Evolutionary conservation across 2,888 invertebrate genomes (phyloP).

Genomic region (Ophion obscuratus): DNA sequence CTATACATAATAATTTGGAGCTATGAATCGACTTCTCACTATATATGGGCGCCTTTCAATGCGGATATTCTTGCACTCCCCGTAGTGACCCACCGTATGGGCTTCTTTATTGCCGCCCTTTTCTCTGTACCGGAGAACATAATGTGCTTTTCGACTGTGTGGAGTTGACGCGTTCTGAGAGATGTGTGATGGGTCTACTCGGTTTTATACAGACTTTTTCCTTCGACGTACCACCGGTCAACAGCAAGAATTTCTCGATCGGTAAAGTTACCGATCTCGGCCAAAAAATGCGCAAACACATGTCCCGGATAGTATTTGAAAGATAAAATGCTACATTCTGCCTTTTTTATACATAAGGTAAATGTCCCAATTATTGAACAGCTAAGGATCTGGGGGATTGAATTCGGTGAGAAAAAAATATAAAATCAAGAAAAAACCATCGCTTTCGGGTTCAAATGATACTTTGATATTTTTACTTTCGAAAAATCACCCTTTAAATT

Average conservation of each 20-base stretch:
- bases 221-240: conserved; percentile 1
- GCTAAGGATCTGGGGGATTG: no score
- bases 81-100: neutral
- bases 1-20: conserved; percentile 63
- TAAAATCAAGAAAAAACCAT: no score
- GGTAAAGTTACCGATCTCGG: neutral
- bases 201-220: conserved; percentile 49
- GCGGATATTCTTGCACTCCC: conserved; percentile 6
- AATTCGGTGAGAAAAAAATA: no score
- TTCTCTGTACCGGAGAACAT: conserved; percentile 4
- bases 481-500: no score
- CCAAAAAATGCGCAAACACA: neutral
- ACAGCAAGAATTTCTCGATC: neutral
- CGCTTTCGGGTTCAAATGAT: no score
- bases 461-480: no score
- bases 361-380: no score
- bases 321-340: no score
- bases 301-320: no score
- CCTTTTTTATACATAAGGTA: no score
- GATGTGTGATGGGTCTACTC: conserved; percentile 64
- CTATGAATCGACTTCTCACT: conserved; percentile 63
- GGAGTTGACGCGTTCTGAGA: conserved; percentile 57
- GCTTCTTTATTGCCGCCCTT: conserved; percentile 13
- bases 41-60: conserved; percentile 37
- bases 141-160: conserved; percentile 25